Evolutionary conservation across 2,797 vertebrate genomes (phyloP), one percentile per base, ranked within the genome.

Genomic region (Spinus pinus): DNA sequence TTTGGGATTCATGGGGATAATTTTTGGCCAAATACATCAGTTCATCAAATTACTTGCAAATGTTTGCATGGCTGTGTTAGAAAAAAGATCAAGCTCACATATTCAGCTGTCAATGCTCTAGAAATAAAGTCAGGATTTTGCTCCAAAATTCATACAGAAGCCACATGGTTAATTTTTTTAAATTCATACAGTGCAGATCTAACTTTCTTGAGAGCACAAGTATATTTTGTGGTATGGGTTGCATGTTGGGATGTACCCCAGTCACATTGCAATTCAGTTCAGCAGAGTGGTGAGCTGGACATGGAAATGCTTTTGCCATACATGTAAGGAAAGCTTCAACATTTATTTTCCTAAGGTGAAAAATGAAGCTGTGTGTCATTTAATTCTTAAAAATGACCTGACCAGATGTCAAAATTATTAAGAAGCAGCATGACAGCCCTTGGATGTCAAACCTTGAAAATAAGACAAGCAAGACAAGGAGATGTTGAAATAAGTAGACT

Each of bases 331-430:
- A 85, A 46, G 9, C 31, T 72, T 86, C 57, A 66, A 41, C 10
- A 24, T 49, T 72, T 54, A 6, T 94, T 95, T 82, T 74, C 23
- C 74, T 41, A 60, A 37, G 23, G 19, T 61, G 39, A 37, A 82
- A 85, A 82, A 69, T 33, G 64, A 91, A 90, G 70, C 28, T 70
- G 24, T 2, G 6, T 84, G 62, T 80, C 74, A 80, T 77, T 95
- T 80, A 70, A 70, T 82, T 77, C 64, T 81, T 80, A 90, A 90
- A 96, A 96, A 53, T 49, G 8, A 72, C 70, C 80, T 86, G 66
- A 90, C 53, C 71, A 90, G 70, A 77, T 77, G 56, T 90, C 90
- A 93, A 60, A 88, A 80, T 70, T 93, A 73, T 84, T 90, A 86
- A 95, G 73, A 46, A 95, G 58, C 66, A 88, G 47, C 51, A 86